Evolutionary conservation across 1,140 invertebrate genomes (phyloP).

Genomic region (Agrypnia vestita): DNA sequence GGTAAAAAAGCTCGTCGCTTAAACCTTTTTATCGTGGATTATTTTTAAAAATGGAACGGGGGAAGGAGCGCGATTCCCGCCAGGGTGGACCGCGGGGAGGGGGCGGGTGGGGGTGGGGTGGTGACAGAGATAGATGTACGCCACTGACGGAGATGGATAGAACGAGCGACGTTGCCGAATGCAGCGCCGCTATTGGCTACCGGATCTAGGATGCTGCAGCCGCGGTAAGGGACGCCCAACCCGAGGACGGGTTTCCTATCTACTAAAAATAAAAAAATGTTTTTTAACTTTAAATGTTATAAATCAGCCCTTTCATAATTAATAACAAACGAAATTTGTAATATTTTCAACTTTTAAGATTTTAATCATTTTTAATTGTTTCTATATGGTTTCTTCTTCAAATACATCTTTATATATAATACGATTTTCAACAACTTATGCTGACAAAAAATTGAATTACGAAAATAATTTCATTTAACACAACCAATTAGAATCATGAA

Average conservation of each 20-base stretch:
- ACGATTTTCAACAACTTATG: no score
- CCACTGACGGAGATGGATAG: slow-evolving; percentile 55
- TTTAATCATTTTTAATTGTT: no score
- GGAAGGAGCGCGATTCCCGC: slow-evolving; percentile 39
- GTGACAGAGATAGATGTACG: slow-evolving; percentile 55
- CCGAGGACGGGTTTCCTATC: slow-evolving; percentile 10
- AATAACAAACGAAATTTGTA: no score
- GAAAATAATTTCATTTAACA: no score
- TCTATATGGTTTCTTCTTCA: no score
- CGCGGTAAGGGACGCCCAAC: slow-evolving; percentile 30
- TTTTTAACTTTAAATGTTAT: no score
- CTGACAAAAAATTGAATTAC: no score
- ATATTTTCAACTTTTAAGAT: no score
- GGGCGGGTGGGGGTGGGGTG: slow-evolving; percentile 1
- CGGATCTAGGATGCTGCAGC: slow-evolving; percentile 49
- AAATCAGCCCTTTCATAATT: no score
- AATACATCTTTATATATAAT: no score
- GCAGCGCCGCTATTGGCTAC: slow-evolving; percentile 51
- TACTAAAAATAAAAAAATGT: not conserved
- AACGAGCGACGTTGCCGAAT: slow-evolving; percentile 40
- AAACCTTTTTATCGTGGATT: slow-evolving; percentile 50
- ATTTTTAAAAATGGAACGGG: slow-evolving; percentile 56
- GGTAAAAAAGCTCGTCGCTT: slow-evolving; percentile 59
- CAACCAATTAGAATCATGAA: no score
- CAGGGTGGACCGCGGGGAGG: not conserved